These are phyloP conservation scores for Lethrus apterus DNA, from an alignment of 1,140 invertebrate genomes.

Conservation along the genomic window DNA sequence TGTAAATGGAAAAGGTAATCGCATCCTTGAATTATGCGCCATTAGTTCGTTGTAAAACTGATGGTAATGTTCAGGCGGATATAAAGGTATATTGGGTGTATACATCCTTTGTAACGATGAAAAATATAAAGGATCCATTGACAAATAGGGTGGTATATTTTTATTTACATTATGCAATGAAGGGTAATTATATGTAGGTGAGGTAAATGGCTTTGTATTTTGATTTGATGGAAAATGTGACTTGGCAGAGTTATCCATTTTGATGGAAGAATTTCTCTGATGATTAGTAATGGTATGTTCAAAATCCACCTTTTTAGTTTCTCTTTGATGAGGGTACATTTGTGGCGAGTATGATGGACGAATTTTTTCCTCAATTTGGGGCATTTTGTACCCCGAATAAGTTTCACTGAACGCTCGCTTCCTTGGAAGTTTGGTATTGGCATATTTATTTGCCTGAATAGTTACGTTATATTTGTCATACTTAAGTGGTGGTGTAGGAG, in stretches of 20 bases:
- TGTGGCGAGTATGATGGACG: constrained; percentile 19
- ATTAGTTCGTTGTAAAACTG: constrained; percentile 43
- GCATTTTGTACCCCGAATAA: constrained; percentile 14
- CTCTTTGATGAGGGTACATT: constrained; percentile 18
- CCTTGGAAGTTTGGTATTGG: not conserved
- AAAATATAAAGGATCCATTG: constrained; percentile 40
- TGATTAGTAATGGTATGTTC: constrained; percentile 11
- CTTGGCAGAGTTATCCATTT: not conserved
- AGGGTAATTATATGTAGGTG: constrained; percentile 5
- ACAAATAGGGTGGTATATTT: constrained; percentile 25
- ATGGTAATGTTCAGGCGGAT: constrained; percentile 37
- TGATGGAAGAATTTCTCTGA: constrained; percentile 2
- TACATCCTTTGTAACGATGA: constrained; percentile 32
- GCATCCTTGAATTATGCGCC: constrained; percentile 25
- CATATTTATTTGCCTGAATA: not conserved
- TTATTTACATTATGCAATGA: constrained; percentile 14
- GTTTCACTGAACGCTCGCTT: constrained; percentile 21
- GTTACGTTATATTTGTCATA: not conserved
- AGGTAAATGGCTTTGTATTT: constrained; percentile 10
- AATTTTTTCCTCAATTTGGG: constrained; percentile 21
- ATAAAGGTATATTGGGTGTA: constrained; percentile 24
- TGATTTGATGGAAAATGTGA: not conserved
- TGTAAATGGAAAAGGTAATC: constrained; percentile 24
- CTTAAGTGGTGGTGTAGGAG: not conserved
- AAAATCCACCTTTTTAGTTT: constrained; percentile 17